Conservation (phyloP, 1,140 invertebrate genomes). For the Drosophila santomea region DNA sequence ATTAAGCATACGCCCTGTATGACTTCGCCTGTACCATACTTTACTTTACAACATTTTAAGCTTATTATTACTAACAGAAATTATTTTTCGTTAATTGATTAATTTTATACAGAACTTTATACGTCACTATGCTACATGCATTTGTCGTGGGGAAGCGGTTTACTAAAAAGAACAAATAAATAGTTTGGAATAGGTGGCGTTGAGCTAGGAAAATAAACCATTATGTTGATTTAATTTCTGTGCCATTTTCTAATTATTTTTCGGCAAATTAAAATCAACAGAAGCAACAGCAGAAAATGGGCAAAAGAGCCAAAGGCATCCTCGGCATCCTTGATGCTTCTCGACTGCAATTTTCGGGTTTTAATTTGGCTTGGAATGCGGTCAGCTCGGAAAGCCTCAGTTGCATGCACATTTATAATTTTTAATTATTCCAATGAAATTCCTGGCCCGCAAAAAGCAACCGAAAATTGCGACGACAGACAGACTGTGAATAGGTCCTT, state of each 20-base stretch:
- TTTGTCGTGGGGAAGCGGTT: too few relatives aligned
- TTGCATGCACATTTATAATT: constrained; percentile 64
- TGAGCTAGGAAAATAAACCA: not conserved
- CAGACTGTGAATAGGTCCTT: constrained; percentile 2
- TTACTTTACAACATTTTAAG: too few relatives aligned
- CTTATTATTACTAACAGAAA: too few relatives aligned
- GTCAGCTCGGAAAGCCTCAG: constrained; percentile 34
- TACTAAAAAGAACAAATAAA: not conserved
- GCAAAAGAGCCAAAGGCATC: not conserved
- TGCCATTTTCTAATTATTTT: constrained; percentile 56
- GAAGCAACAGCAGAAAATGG: constrained; percentile 1
- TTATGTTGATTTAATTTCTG: constrained; percentile 58
- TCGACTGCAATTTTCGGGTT: constrained; percentile 48
- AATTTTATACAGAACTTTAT: too few relatives aligned
- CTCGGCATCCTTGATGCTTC: constrained; percentile 21
- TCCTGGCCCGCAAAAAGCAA: constrained; percentile 27
- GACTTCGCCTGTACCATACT: not conserved
- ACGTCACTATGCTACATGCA: too few relatives aligned
- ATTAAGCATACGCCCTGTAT: constrained; percentile 57
- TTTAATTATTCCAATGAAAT: constrained; percentile 65
- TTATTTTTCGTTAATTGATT: too few relatives aligned
- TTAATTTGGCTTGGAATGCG: constrained; percentile 71
- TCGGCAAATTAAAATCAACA: constrained; percentile 56
- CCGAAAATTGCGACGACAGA: constrained; percentile 25
- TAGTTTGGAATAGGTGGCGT: not conserved